Evolutionary conservation across 2,113 vertebrate genomes (phyloP).

Genomic region (Tachysurus fulvidraco): DNA sequence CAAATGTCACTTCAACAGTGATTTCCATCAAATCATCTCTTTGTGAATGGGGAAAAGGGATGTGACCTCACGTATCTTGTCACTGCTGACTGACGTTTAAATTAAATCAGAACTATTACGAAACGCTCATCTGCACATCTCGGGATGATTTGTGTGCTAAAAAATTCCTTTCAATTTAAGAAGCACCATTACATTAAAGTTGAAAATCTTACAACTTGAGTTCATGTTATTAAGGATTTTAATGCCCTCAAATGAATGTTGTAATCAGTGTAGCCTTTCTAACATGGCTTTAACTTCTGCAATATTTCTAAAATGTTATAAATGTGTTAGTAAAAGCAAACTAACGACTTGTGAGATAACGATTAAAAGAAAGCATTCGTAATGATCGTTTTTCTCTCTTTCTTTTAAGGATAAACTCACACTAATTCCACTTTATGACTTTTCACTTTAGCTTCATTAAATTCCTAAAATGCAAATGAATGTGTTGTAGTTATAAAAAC

Average conservation of each 20-base stretch:
- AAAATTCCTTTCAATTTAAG: neutral
- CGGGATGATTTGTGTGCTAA: constrained; percentile 18
- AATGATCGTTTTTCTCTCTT: neutral
- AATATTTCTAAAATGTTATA: neutral
- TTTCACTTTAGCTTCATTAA: neutral
- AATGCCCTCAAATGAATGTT: neutral
- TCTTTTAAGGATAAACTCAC: neutral
- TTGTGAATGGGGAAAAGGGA: constrained; percentile 57
- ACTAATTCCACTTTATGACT: neutral
- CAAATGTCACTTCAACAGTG: constrained; percentile 79
- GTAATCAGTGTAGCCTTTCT: neutral
- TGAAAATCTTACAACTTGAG: neutral
- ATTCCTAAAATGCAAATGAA: neutral
- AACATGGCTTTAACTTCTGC: neutral
- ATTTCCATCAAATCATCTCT: constrained; percentile 73
- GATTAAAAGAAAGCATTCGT: neutral
- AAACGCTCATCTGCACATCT: neutral
- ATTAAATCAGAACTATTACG: constrained; percentile 19
- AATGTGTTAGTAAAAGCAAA: neutral
- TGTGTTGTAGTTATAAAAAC: neutral
- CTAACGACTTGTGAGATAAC: neutral
- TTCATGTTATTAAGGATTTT: neutral
- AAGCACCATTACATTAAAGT: neutral
- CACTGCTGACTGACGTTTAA: constrained; percentile 30
- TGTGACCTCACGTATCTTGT: constrained; percentile 49